Evolutionary conservation across 2,888 invertebrate species (phyloP), one percentile per base, ranked within the genome.

Genomic region (Sicus ferrugineus): DNA sequence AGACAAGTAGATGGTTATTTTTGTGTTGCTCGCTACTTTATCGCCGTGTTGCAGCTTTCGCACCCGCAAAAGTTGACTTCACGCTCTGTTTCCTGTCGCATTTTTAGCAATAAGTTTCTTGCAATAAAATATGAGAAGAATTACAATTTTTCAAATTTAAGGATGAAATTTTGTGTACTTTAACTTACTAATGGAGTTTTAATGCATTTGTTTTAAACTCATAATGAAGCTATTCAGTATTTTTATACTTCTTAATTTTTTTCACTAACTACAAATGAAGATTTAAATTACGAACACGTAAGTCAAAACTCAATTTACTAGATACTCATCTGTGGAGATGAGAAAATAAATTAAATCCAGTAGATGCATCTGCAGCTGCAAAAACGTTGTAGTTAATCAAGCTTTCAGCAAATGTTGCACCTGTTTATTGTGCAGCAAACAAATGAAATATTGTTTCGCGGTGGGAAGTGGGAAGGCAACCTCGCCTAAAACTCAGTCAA

Each of bases 391-490:
- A 34, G n/a, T 52, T 50, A 52, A 64, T 19, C 48, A n/a, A 34
- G 16, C 50, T 28, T 31, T 21, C 52, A 64, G 34, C 64, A 64
- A 9, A 30, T 64, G 52, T 34, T 64, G 64, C 64, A 64, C 64
- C 64, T 64, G 64, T 64, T 52, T 64, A 64, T 64, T 52, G 34
- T 52, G 16, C 48, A 48, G 50, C 50, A 46, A 64, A 64, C 50
- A 64, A 64, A 64, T 50, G 46, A 64, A 62, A 50, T 52, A 11
- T 34, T 61, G 52, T 31, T 64, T n/a, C 31, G n/a, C n/a, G n/a
- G n/a, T n/a, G n/a, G n/a, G n/a, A n/a, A n/a, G n/a, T n/a, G n/a
- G n/a, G n/a, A n/a, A n/a, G n/a, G n/a, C n/a, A n/a, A n/a, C n/a
- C n/a, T n/a, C n/a, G n/a, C n/a, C n/a, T n/a, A n/a, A n/a, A n/a